Evolutionary conservation across 2,888 invertebrate species (phyloP).

Genomic region (Osedax fenrisi): DNA sequence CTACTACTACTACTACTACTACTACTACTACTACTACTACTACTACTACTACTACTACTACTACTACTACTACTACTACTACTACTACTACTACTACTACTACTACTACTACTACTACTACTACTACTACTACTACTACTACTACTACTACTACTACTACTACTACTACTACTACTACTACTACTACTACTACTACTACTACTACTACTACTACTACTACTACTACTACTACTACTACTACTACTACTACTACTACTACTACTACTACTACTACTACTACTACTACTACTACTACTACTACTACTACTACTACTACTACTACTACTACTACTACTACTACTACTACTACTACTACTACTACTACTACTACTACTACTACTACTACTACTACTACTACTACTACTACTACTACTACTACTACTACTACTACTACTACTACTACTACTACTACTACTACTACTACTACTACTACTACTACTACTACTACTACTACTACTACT

Average conservation of each 20-base stretch:
- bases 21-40: constrained; percentile 1
- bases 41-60: constrained; percentile 18
- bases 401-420: constrained; percentile 6
- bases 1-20: constrained; percentile 9
- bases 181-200: constrained; percentile 3
- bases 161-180: constrained; percentile 11
- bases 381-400: constrained; percentile 9
- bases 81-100: constrained; percentile 4
- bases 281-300: constrained; percentile 1
- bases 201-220: neutral
- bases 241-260: constrained; percentile 3
- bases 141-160: constrained; percentile 4
- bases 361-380: constrained; percentile 5
- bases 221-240: constrained; percentile 4
- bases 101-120: neutral
- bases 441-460: constrained; percentile 8
- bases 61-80: constrained; percentile 19
- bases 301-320: constrained; percentile 7
- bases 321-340: constrained; percentile 4
- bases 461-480: constrained; percentile 5
- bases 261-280: constrained; percentile 2
- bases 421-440: constrained; percentile 7
- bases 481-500: constrained; percentile 15
- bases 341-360: constrained; percentile 5
- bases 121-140: neutral